A percentile compares a stretch with the other conserved stretches of the same genome.
These are phyloP conservation scores for Sebastes cheni DNA, from an alignment of 2,797 vertebrate species.

Conservation along the genomic window DNA sequence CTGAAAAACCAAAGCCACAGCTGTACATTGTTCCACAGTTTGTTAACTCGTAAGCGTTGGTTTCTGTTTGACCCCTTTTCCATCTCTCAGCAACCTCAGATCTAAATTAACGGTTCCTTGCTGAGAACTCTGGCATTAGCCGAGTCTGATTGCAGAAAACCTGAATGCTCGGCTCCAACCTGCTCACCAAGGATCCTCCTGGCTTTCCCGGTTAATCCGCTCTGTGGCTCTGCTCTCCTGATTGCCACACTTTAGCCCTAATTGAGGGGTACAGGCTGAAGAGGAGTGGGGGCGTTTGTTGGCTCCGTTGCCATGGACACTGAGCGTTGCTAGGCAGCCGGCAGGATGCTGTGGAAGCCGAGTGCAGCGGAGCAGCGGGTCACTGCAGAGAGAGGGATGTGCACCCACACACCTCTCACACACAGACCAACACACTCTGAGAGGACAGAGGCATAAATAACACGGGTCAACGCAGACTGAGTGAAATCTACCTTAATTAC, in stretches of 20 bases:
- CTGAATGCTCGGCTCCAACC: conserved; percentile 21
- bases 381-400: conserved; percentile 74
- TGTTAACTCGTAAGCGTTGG: not conserved
- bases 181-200: not conserved
- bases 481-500: not conserved
- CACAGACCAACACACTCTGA: conserved; percentile 13
- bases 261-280: conserved; percentile 77
- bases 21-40: not conserved
- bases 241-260: conserved; percentile 78
- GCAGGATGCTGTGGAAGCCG: conserved; percentile 81
- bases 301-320: conserved; percentile 84
- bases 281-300: conserved; percentile 82
- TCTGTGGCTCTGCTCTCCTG: conserved; percentile 55
- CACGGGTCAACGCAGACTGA: conserved; percentile 11
- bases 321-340: conserved; percentile 83
- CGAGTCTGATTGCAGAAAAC: conserved; percentile 21
- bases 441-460: conserved; percentile 18
- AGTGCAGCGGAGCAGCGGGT: conserved; percentile 79
- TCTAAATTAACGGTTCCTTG: conserved; percentile 2
- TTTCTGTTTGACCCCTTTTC: conserved; percentile 15
- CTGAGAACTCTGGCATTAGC: not conserved
- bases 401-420: conserved; percentile 76
- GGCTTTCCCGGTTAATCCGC: conserved; percentile 31
- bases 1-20: not conserved
- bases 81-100: not conserved